These are phyloP conservation scores for Aspidiotus destructor DNA, from an alignment of 2,888 invertebrate species.

Conservation along the genomic window DNA sequence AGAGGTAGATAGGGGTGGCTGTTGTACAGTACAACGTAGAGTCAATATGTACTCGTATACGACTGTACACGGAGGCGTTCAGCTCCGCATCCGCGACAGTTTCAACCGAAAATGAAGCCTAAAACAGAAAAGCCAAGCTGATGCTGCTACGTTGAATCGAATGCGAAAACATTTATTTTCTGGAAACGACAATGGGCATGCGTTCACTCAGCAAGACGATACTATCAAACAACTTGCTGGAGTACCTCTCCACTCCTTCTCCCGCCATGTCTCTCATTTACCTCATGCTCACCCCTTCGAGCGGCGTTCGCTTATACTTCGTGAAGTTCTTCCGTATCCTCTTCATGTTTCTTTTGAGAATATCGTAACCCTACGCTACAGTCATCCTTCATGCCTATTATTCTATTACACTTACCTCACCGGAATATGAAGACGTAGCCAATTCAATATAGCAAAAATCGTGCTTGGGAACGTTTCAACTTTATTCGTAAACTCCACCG, in stretches of 20 bases:
- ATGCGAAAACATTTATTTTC: conserved; percentile 13
- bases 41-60: no score
- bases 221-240: conserved; percentile 30
- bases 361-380: no score
- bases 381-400: conserved; percentile 27
- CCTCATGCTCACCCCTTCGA: conserved; percentile 8
- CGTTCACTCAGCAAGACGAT: conserved; percentile 20
- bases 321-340: conserved; percentile 13
- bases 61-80: no score
- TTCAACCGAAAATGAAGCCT: conserved; percentile 30
- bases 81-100: conserved; percentile 1
- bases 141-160: conserved; percentile 20
- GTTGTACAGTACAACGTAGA: no score
- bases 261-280: no score
- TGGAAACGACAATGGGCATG: conserved; percentile 26
- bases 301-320: conserved; percentile 9
- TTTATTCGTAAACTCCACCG: not conserved
- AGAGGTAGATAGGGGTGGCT: no score
- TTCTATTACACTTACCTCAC: conserved; percentile 26
- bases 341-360: not conserved
- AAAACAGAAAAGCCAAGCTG: conserved; percentile 12
- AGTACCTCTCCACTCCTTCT: conserved; percentile 13
- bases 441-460: conserved; percentile 24
- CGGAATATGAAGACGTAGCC: conserved; percentile 26
- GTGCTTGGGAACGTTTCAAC: conserved; percentile 23